Base-by-base conservation (phyloP, 2,113 vertebrate species). In the Tupaia tana region DNA sequence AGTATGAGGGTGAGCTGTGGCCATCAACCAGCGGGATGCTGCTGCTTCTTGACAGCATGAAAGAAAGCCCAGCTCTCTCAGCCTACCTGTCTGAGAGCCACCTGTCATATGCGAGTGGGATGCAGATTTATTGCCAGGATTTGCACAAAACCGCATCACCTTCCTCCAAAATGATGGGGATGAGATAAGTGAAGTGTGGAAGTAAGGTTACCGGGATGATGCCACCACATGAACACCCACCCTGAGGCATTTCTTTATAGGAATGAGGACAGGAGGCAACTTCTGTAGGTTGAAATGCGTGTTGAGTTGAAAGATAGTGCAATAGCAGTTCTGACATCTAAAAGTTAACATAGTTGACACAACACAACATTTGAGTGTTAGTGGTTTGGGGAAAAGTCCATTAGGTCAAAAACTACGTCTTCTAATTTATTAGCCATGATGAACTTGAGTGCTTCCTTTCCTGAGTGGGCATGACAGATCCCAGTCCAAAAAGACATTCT, bases 31-130 rank as follows among this genome's bases (percentile, higher is more conserved):
- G 86, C 92, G 56, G 97, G 97, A 94, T 0, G 59, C 5, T 82
- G 18, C 19, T 20, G 82, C 69, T 94, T 89, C 71, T 75, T 98
- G 98, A 97, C 93, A 97, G 94, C 54, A 52, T 96, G 95, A 97
- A 70, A 97, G 93, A 86, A 86, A 96, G 83, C 83, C 54, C 77
- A n/a, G 80, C 93, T 86, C 94, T 20, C 83, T 87, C 84, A 94
- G 59, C 74, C 94, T 93, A 97, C 95, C 96, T 97, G 97, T 92
- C 74, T 94, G 91, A 56, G 71, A 63, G 73, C 92, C 95, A 97
- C 97, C 96, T 98, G 97, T 97, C 97, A 98, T 0, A 9, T 6
- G 74, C 29, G 93, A 96, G 79, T 77, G 63, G 97, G 95, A 96
- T 97, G 95, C 82, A 71, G 20, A 86, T 64, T 81, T 34, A 9